These are phyloP conservation scores for Ennomos erosarius DNA, from an alignment of 2,888 invertebrate genomes.

Conservation along the genomic window DNA sequence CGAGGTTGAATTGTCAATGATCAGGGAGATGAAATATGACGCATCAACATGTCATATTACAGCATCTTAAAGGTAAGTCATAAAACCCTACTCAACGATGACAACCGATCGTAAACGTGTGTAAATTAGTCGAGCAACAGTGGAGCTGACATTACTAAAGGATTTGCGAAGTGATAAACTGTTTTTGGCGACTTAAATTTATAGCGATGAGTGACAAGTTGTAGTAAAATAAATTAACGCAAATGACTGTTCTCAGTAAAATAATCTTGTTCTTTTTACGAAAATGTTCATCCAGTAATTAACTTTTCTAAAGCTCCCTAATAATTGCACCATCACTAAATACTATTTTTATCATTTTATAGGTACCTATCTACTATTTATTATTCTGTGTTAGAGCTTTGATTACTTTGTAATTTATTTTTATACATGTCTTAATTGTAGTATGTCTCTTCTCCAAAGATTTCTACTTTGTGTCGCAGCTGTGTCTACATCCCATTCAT, in stretches of 20 bases:
- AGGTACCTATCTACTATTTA: too few species aligned
- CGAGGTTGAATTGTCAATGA: neutral
- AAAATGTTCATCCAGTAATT: too few species aligned
- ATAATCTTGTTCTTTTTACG: neutral
- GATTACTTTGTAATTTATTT: too few species aligned
- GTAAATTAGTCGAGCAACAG: slow-evolving; percentile 21
- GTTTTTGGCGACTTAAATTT: neutral
- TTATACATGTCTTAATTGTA: too few species aligned
- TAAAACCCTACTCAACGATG: slow-evolving; percentile 31
- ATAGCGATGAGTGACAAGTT: neutral
- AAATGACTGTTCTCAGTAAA: neutral
- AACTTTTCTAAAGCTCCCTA: too few species aligned
- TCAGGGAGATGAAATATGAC: slow-evolving; percentile 5
- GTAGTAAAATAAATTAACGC: neutral
- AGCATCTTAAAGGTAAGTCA: slow-evolving; percentile 16
- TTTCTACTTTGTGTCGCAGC: too few species aligned
- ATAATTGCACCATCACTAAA: too few species aligned
- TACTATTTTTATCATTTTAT: too few species aligned
- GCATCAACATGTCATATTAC: slow-evolving; percentile 15
- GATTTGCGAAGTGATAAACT: slow-evolving; percentile 7
- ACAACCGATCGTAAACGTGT: slow-evolving; percentile 35
- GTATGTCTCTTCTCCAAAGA: too few species aligned
- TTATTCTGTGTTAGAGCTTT: too few species aligned
- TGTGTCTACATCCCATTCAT: too few species aligned
- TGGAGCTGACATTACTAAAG: slow-evolving; percentile 5